Conservation (phyloP, 2,113 vertebrate species). For the Xyrauchen texanus region DNA sequence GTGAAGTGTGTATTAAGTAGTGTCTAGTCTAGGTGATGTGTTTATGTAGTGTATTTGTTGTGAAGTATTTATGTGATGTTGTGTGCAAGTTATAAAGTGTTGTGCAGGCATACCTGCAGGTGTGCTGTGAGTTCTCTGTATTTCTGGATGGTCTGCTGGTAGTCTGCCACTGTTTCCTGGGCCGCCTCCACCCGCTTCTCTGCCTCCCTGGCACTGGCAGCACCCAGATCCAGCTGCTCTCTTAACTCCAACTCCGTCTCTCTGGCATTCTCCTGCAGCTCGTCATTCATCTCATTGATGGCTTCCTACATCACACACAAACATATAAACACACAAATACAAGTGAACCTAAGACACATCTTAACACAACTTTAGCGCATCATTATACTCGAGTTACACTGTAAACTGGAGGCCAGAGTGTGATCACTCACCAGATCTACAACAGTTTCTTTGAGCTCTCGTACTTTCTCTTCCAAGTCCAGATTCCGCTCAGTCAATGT, state of each 20-base stretch:
- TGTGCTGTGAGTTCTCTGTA: slow-evolving; percentile 93
- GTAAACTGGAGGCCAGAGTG: not conserved
- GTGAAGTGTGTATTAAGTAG: too few species aligned
- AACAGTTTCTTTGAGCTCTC: slow-evolving; percentile 91
- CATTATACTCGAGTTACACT: too few species aligned
- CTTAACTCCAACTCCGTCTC: slow-evolving; percentile 96
- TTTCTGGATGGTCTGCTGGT: slow-evolving; percentile 96
- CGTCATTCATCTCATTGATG: slow-evolving; percentile 98
- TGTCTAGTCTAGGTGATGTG: too few species aligned
- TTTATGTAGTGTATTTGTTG: too few species aligned
- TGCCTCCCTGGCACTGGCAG: slow-evolving; percentile 78
- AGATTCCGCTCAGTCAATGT: slow-evolving; percentile 92
- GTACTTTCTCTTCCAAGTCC: slow-evolving; percentile 95
- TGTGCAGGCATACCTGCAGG: slow-evolving; percentile 81
- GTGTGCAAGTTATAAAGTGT: not conserved
- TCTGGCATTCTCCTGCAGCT: slow-evolving; percentile 94
- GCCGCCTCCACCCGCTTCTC: slow-evolving; percentile 92
- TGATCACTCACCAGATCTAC: slow-evolving; percentile 84
- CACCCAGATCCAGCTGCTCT: slow-evolving; percentile 92
- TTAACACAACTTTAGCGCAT: too few species aligned
- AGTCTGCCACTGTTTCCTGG: slow-evolving; percentile 93
- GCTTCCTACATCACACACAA: slow-evolving; percentile 79
- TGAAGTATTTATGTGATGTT: too few species aligned
- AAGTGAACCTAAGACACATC: not conserved
- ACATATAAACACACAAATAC: not conserved